Evolutionary conservation across 1,140 invertebrate genomes (phyloP).

Genomic region (Chironomus tepperi): DNA sequence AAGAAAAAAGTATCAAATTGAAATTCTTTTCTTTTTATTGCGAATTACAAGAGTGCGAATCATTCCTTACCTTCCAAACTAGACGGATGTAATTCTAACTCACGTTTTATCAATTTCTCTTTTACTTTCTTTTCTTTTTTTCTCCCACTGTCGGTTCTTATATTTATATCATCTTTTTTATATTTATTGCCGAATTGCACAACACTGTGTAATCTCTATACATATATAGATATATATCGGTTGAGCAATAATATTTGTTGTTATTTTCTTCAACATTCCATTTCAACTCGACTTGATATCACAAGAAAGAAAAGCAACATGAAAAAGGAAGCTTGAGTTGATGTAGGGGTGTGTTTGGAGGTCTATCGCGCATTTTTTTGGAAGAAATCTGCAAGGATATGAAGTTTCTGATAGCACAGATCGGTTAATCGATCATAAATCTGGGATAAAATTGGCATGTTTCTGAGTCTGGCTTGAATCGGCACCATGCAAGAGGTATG

Average conservation of each 20-base stretch:
- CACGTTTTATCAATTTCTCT: slow-evolving; percentile 23
- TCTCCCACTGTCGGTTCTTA: slow-evolving; percentile 5
- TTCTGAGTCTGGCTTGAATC: too few species aligned
- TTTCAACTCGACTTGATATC: background rate
- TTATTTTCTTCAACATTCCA: background rate
- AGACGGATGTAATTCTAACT: slow-evolving; percentile 7
- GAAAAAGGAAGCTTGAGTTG: too few species aligned
- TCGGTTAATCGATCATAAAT: too few species aligned
- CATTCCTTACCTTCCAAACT: background rate
- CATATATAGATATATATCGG: background rate
- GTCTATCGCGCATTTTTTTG: too few species aligned
- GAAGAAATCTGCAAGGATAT: too few species aligned
- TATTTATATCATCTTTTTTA: slow-evolving; percentile 24
- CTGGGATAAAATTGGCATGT: too few species aligned
- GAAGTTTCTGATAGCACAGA: too few species aligned
- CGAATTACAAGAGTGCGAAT: too few species aligned
- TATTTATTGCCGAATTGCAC: slow-evolving; percentile 20
- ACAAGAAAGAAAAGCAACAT: too few species aligned
- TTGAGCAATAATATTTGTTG: slow-evolving; percentile 17
- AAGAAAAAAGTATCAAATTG: background rate
- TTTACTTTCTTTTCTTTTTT: background rate
- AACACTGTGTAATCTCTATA: slow-evolving; percentile 21
- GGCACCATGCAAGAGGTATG: too few species aligned
- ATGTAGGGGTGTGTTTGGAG: too few species aligned
- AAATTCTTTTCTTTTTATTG: background rate